Base-by-base conservation (phyloP, 2,797 vertebrate genomes). In the Carcharodon carcharias region DNA sequence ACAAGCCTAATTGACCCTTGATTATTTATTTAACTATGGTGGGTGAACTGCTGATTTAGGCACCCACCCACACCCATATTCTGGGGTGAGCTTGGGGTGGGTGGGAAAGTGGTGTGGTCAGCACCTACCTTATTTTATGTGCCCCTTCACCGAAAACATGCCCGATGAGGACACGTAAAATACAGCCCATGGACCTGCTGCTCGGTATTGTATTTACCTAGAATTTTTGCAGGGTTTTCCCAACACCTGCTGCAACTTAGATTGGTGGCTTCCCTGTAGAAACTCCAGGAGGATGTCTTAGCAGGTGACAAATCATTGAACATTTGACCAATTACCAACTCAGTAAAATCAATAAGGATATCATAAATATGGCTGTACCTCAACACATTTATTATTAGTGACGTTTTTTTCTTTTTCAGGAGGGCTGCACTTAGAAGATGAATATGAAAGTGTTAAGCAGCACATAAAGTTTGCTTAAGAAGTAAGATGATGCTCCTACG, bases 401-500 rank as follows among this genome's bases (percentile, higher is more conserved):
- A 56, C 69, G 96, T 96, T 40, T 96, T n/a, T 91, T 50, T 56
- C 96, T 21, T 96, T 96, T 0, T 26, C 96, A 40, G 82, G 95
- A 54, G 96, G 16, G 26, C 63, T 96, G 71, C 97, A 97, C 96
- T 97, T 97, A 97, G 96, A 88, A 85, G 61, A 96, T 96, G 97
- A 97, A 73, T 96, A 96, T 77, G 80, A 94, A 69, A 96, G 96
- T 95, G 63, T 98, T 69, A 97, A 97, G 96, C 97, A 97, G 0
- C 97, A 98, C 96, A 97, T 98, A 95, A 97, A 97, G 96, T 97
- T 98, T 96, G 97, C 97, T 5, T 96, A 14, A 89, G 97, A 98
- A 96, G 97, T 98, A 96, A 97, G 97, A 96, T 98, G 98, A 97
- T 98, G 97, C 97, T 96, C 97, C 97, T 97, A 97, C 95, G 97